Percentiles rank a stretch among this genome's conserved stretches.
Conservation (phyloP, 1,140 invertebrate genomes). For the Cydia amplana region DNA sequence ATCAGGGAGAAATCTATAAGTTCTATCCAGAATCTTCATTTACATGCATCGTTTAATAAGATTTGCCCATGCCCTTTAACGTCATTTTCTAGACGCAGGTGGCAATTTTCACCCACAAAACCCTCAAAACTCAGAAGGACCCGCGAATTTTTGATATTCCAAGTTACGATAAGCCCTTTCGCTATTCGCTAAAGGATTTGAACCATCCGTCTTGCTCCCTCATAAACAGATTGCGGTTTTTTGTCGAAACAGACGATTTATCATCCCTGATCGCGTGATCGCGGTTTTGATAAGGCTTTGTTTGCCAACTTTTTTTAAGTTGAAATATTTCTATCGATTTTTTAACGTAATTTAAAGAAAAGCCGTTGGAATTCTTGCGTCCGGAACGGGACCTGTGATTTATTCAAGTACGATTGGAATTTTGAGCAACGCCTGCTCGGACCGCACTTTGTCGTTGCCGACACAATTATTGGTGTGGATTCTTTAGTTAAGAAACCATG, state of each 20-base stretch:
- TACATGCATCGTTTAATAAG: background rate
- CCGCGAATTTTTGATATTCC: background rate
- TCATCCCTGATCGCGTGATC: background rate
- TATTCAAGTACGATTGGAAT: conserved; percentile 15
- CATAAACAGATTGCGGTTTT: conserved; percentile 24
- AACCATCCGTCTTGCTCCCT: conserved; percentile 25
- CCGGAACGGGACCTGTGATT: conserved; percentile 19
- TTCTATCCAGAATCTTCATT: background rate
- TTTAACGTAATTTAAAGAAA: background rate
- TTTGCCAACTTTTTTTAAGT: background rate
- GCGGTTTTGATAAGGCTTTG: background rate
- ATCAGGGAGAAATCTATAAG: too few relatives aligned
- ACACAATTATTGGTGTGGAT: background rate
- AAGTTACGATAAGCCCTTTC: conserved; percentile 1
- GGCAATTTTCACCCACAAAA: background rate
- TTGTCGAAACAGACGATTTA: conserved; percentile 28
- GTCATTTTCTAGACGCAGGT: conserved; percentile 17
- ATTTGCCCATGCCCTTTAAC: background rate
- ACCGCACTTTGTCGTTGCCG: background rate
- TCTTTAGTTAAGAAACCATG: too few relatives aligned
- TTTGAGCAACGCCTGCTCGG: background rate
- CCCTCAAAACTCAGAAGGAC: background rate
- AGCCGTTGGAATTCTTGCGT: conserved; percentile 1
- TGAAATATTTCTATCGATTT: background rate
- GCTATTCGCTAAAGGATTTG: conserved; percentile 1